phyloP scores from a whole-genome alignment of 2,888 invertebrate species.

The Mythimna loreyi region DNA sequence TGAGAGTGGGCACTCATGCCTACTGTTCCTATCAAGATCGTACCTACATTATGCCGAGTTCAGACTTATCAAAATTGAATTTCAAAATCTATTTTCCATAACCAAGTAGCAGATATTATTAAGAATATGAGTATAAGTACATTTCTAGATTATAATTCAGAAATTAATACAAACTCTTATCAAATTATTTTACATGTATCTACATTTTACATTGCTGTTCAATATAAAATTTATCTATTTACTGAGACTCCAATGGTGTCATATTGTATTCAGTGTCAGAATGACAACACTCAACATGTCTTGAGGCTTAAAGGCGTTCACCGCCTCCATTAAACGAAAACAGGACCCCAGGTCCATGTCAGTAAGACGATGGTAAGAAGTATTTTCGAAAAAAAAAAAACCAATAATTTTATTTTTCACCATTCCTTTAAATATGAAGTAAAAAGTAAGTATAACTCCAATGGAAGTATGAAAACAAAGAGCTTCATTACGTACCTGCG shows the following conservation, averaged over 20 bases:
- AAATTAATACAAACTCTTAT: neutral
- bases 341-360: neutral
- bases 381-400: neutral
- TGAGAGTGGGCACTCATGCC: no score
- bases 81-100: neutral
- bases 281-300: neutral
- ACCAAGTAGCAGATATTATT: neutral
- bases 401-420: neutral
- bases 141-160: neutral
- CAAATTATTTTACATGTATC: neutral
- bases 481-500: constrained; percentile 21
- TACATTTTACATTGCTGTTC: no score
- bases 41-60: no score
- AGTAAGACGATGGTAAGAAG: neutral
- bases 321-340: neutral
- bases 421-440: no score
- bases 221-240: neutral
- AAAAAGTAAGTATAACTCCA: neutral
- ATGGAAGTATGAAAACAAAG: constrained; percentile 3
- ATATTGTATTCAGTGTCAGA: neutral
- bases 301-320: neutral
- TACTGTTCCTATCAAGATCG: neutral
- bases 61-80: neutral
- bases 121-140: no score
- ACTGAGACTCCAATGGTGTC: neutral